These are phyloP conservation scores for Paraescarpia echinospica DNA, from an alignment of 1,140 invertebrate species.

Conservation along the genomic window DNA sequence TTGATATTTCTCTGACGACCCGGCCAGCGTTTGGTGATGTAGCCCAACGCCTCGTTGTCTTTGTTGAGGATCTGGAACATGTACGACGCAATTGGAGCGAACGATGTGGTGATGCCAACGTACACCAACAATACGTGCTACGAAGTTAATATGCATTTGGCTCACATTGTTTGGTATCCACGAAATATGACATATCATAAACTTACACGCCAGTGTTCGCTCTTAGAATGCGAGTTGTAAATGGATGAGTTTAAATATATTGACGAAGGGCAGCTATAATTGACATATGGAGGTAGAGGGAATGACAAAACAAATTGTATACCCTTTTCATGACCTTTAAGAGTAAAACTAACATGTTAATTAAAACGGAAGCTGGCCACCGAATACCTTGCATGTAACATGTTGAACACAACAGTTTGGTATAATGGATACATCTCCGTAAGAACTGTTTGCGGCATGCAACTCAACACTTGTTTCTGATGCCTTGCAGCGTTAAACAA, in stretches of 20 bases:
- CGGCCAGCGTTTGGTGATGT: slow-evolving; percentile 16
- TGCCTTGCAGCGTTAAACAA: neutral
- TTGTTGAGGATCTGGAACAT: slow-evolving; percentile 4
- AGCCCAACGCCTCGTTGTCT: neutral
- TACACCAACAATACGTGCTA: neutral
- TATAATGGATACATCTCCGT: too few species aligned
- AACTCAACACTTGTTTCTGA: too few species aligned
- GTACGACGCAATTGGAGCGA: too few species aligned
- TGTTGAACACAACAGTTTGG: too few species aligned
- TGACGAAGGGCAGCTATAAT: neutral
- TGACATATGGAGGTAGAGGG: too few species aligned
- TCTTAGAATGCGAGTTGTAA: neutral
- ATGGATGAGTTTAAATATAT: neutral
- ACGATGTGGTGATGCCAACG: neutral
- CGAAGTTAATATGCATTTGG: neutral
- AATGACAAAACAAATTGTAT: neutral
- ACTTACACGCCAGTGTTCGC: neutral
- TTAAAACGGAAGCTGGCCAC: neutral
- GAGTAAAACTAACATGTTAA: neutral
- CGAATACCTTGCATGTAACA: neutral
- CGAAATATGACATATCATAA: neutral
- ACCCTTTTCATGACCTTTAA: neutral
- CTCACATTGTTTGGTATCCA: neutral
- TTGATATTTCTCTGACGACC: slow-evolving; percentile 36
- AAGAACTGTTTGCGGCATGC: too few species aligned